phyloP scores from a whole-genome alignment of 1,140 invertebrate species.

The Chironomus striatipennis region DNA sequence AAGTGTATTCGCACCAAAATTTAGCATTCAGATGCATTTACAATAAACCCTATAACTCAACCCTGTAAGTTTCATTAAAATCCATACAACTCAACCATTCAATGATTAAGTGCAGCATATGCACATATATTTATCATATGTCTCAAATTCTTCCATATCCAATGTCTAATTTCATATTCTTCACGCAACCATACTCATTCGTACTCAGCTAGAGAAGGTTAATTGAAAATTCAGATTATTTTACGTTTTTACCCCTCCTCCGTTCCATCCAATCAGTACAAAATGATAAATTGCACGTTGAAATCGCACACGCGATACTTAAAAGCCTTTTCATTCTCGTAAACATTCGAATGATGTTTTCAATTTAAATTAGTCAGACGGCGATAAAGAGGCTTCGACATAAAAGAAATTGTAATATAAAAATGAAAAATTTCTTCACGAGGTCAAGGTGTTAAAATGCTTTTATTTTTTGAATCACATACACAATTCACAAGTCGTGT shows the following conservation, averaged over 20 bases:
- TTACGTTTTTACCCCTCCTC: background rate
- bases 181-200: background rate
- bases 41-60: background rate
- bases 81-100: background rate
- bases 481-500: no score
- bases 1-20: background rate
- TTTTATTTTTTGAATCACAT: no score
- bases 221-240: slow-evolving; percentile 4
- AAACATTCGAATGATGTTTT: background rate
- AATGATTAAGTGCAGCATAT: background rate
- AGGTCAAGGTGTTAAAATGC: no score
- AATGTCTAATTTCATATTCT: background rate
- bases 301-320: background rate
- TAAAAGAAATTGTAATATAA: no score
- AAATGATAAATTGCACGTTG: slow-evolving; percentile 2
- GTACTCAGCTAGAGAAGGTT: background rate
- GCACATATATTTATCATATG: background rate
- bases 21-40: background rate
- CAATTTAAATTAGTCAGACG: background rate
- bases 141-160: background rate
- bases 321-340: background rate
- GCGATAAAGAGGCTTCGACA: no score
- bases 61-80: background rate
- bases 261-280: background rate
- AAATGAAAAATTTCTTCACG: no score